These are phyloP conservation scores for Escarpia spicata DNA, from an alignment of 2,888 invertebrate genomes.

Conservation along the genomic window DNA sequence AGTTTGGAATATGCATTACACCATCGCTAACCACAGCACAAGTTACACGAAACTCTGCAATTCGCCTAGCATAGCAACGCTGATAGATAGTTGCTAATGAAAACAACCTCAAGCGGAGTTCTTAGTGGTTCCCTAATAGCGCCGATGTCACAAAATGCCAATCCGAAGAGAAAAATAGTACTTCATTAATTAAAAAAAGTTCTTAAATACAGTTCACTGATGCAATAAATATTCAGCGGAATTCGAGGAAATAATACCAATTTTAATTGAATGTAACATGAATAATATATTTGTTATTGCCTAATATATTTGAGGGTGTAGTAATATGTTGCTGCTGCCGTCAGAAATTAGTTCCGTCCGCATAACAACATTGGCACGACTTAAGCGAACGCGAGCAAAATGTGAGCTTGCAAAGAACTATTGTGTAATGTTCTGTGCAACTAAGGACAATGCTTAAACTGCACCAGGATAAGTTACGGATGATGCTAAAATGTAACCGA, in stretches of 20 bases:
- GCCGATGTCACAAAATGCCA: neutral
- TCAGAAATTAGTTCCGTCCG: constrained; percentile 11
- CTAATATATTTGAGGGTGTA: neutral
- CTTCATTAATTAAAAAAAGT: neutral
- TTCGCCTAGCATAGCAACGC: neutral
- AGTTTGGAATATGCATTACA: too few species aligned
- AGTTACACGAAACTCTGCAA: too few species aligned
- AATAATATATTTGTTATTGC: neutral
- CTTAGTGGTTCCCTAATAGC: neutral
- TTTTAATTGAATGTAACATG: neutral
- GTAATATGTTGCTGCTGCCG: neutral
- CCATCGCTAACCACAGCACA: too few species aligned
- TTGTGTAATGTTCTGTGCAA: neutral
- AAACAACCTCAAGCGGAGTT: constrained; percentile 6
- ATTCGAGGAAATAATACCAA: neutral
- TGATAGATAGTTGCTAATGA: neutral
- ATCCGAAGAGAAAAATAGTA: neutral
- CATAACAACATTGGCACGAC: constrained; percentile 2
- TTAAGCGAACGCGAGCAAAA: neutral
- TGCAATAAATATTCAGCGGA: neutral
- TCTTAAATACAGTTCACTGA: neutral
- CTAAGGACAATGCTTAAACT: neutral
- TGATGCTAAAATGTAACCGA: constrained; percentile 1
- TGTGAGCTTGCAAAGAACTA: neutral
- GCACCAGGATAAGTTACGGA: neutral